These are phyloP conservation scores for Hypanus sabinus DNA, from an alignment of 2,113 vertebrate species.

Conservation along the genomic window DNA sequence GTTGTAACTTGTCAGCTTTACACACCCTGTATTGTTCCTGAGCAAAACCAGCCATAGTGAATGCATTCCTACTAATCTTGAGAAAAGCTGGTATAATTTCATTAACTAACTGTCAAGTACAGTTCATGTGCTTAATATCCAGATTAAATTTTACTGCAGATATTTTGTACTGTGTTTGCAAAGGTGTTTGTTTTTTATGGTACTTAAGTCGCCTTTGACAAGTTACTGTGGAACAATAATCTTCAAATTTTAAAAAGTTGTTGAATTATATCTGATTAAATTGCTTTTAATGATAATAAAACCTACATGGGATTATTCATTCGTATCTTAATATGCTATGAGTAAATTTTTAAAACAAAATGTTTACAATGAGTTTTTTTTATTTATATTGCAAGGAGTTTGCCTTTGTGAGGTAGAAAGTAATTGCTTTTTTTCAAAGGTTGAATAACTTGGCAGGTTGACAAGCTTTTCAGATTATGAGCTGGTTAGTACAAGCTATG, in stretches of 20 bases:
- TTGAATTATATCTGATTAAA: slow-evolving; percentile 10
- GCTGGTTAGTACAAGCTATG: slow-evolving; percentile 37
- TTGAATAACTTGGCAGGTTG: slow-evolving; percentile 43
- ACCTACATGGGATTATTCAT: neutral
- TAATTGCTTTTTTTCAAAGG: slow-evolving; percentile 45
- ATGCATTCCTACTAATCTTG: neutral
- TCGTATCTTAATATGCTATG: neutral
- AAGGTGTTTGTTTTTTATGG: neutral
- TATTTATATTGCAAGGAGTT: slow-evolving; percentile 44
- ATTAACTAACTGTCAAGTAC: neutral
- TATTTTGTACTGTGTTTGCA: slow-evolving; percentile 21
- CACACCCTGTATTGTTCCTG: slow-evolving; percentile 36
- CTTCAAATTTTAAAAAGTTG: slow-evolving; percentile 21
- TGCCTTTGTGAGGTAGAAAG: slow-evolving; percentile 40
- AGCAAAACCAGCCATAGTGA: neutral
- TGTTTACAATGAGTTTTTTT: slow-evolving; percentile 37
- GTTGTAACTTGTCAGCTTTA: slow-evolving; percentile 31
- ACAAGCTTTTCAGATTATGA: slow-evolving; percentile 37
- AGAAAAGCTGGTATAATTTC: neutral
- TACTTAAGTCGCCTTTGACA: neutral
- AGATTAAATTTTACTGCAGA: slow-evolving; percentile 41
- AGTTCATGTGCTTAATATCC: slow-evolving; percentile 5
- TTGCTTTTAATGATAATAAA: neutral
- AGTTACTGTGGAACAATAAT: neutral
- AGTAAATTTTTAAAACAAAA: slow-evolving; percentile 22